These are phyloP conservation scores for Brachystomella parvula DNA, from an alignment of 1,140 invertebrate species.

Conservation along the genomic window DNA sequence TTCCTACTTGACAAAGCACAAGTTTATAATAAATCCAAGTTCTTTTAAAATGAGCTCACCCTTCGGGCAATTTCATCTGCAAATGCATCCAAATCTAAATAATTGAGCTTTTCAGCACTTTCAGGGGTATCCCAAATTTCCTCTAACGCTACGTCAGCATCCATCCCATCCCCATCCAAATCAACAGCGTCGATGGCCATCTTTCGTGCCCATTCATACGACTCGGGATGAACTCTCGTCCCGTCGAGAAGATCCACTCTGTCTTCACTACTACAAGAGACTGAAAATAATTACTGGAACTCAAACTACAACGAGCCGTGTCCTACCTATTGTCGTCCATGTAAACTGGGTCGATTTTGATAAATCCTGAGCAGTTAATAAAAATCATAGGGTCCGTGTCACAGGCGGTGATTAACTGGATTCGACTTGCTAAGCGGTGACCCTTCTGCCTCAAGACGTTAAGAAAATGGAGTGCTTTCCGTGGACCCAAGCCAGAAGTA, in stretches of 20 bases:
- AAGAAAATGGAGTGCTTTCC: constrained; percentile 84
- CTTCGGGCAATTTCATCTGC: constrained; percentile 93
- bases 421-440: constrained; percentile 85
- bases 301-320: too few species aligned
- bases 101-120: constrained; percentile 84
- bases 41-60: too few species aligned
- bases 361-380: constrained; percentile 98
- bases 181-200: constrained; percentile 99
- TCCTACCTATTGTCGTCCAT: constrained; percentile 84
- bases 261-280: constrained; percentile 64
- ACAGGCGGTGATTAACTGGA: constrained; percentile 87
- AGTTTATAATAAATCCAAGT: too few species aligned
- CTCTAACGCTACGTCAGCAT: constrained; percentile 91
- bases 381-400: constrained; percentile 98
- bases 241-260: constrained; percentile 96
- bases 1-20: too few species aligned
- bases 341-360: constrained; percentile 94
- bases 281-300: constrained; percentile 22
- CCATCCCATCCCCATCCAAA: constrained; percentile 69
- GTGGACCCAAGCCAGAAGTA: constrained; percentile 89
- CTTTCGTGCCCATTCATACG: constrained; percentile 98
- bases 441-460: constrained; percentile 86
- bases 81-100: constrained; percentile 96
- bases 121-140: constrained; percentile 95
- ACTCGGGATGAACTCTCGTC: constrained; percentile 96